phyloP scores from a whole-genome alignment of 2,797 vertebrate species.

The Novumbra hubbsi region DNA sequence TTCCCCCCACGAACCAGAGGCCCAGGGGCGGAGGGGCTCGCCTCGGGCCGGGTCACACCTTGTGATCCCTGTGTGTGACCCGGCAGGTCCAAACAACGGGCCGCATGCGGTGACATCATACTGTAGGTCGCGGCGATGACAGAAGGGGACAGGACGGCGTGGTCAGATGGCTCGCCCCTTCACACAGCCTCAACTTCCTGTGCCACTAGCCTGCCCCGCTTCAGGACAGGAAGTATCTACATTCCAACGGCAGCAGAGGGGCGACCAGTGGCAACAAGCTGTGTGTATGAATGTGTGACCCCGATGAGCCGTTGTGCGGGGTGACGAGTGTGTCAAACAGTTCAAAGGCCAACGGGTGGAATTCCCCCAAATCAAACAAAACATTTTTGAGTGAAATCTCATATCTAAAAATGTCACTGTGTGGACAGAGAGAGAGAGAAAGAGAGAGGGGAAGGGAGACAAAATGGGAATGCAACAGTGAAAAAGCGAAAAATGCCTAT shows the following conservation, averaged over 20 bases:
- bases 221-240: slow-evolving; percentile 36
- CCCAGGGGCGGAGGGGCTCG: too few species aligned
- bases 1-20: neutral
- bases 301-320: neutral
- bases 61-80: neutral
- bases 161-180: neutral
- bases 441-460: slow-evolving; percentile 4
- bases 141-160: slow-evolving; percentile 2
- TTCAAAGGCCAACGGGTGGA: neutral
- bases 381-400: neutral
- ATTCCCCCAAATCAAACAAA: neutral
- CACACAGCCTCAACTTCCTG: slow-evolving; percentile 37
- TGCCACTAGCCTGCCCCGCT: slow-evolving; percentile 19
- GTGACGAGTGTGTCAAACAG: neutral
- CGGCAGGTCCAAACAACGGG: neutral
- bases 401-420: neutral
- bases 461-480: slow-evolving; percentile 7
- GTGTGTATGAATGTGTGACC: slow-evolving; percentile 2
- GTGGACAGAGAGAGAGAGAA: slow-evolving; percentile 18
- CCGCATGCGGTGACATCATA: neutral
- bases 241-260: slow-evolving; percentile 47
- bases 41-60: neutral
- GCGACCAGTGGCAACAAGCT: slow-evolving; percentile 19
- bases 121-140: slow-evolving; percentile 1
- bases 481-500: slow-evolving; percentile 24